These are phyloP conservation scores for Pseudachorutes palmiensis DNA, from an alignment of 1,140 invertebrate genomes.

Conservation along the genomic window DNA sequence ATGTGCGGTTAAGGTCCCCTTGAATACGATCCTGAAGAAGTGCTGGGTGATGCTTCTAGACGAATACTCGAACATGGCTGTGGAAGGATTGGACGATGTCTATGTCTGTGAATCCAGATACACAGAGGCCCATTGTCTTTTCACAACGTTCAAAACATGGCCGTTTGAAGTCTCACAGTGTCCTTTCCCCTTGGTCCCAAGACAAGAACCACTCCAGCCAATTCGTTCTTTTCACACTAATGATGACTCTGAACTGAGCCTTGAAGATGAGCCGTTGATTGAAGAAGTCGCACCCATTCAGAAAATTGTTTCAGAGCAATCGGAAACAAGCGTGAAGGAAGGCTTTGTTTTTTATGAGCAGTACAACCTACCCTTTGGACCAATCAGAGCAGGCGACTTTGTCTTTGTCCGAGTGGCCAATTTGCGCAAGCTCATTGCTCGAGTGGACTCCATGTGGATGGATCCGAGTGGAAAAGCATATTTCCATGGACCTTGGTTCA, in stretches of 20 bases:
- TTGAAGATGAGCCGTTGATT: no score
- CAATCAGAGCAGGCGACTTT: constrained; percentile 83
- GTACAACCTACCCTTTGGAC: constrained; percentile 72
- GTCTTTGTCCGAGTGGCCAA: constrained; percentile 83
- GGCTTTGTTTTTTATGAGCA: constrained; percentile 85
- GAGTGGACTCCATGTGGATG: constrained; percentile 90
- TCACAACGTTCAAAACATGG: constrained; percentile 86
- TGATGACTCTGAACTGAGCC: no score
- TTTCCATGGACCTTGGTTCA: constrained; percentile 87
- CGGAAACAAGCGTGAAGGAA: constrained; percentile 47
- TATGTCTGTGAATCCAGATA: constrained; percentile 96
- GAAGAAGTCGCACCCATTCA: no score
- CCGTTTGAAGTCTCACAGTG: constrained; percentile 57
- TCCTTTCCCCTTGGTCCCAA: no score
- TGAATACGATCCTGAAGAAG: constrained; percentile 80
- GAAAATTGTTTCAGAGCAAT: not conserved
- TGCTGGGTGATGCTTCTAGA: constrained; percentile 88
- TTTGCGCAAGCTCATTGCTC: constrained; percentile 78
- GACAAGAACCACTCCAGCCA: no score
- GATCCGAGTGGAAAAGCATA: constrained; percentile 77
- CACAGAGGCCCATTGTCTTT: constrained; percentile 68
- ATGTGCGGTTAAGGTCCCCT: no score
- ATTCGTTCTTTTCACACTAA: no score
- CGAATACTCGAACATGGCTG: constrained; percentile 84
- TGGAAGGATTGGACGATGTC: constrained; percentile 87